phyloP scores from a whole-genome alignment of 1,140 invertebrate genomes.

The Euura lappo region DNA sequence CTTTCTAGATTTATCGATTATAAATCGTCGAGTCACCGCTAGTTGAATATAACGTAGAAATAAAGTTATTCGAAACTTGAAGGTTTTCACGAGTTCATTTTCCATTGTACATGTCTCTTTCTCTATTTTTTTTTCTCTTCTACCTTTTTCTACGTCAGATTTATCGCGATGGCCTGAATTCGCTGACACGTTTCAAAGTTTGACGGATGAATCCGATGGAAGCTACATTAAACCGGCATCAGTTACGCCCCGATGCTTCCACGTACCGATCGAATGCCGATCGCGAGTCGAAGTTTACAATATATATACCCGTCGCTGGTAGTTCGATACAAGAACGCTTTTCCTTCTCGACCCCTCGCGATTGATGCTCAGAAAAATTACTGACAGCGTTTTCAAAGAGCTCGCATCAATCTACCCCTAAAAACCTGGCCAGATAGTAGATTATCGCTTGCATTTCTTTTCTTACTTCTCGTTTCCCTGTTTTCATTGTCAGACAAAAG shows the following conservation, averaged over 20 bases:
- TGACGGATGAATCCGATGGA: constrained; percentile 1
- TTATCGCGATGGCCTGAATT: constrained; percentile 4
- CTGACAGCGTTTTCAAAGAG: not conserved
- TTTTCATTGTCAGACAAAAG: too few species aligned
- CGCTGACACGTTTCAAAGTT: constrained; percentile 6
- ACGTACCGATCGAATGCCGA: not conserved
- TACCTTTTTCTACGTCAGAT: not conserved
- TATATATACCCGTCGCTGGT: not conserved
- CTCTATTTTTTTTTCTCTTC: not conserved
- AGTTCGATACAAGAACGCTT: too few species aligned
- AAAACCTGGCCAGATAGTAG: not conserved
- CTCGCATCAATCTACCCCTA: not conserved
- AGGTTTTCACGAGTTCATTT: not conserved
- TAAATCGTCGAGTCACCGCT: too few species aligned
- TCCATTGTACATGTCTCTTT: not conserved
- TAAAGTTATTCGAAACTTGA: not conserved
- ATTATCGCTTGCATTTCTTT: not conserved
- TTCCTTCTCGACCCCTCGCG: not conserved
- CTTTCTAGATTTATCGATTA: not conserved
- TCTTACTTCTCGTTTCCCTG: too few species aligned
- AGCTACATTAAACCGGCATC: constrained; percentile 5
- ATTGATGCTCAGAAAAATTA: constrained; percentile 7
- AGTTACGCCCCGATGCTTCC: constrained; percentile 3
- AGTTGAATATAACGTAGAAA: too few species aligned
- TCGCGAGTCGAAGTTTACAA: not conserved